These are phyloP conservation scores for Colistium nudipinnis DNA, from an alignment of 2,113 vertebrate genomes.

Conservation along the genomic window DNA sequence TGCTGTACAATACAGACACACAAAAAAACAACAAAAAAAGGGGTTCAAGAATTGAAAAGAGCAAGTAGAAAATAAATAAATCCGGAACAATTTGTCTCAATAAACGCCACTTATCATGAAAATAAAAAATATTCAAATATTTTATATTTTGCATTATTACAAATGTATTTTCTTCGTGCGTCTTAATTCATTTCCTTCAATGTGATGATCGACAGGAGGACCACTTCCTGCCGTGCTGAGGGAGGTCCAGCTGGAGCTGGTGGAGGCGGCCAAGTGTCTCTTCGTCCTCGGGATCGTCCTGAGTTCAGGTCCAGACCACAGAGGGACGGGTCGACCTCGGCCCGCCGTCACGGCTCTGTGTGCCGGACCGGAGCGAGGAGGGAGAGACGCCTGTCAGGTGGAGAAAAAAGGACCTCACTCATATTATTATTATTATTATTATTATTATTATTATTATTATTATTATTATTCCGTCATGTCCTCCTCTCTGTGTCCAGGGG, in stretches of 20 bases:
- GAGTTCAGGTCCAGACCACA: slow-evolving; percentile 41
- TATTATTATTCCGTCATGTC: neutral
- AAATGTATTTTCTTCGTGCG: no score
- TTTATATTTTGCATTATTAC: no score
- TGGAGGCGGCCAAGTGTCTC: slow-evolving; percentile 80
- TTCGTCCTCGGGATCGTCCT: slow-evolving; percentile 78
- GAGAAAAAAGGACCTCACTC: no score
- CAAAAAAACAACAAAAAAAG: no score
- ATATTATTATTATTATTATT: no score
- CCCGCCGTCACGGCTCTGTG: slow-evolving; percentile 82
- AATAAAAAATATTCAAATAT: no score
- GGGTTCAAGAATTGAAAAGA: no score
- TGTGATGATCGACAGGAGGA: slow-evolving; percentile 77
- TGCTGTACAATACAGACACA: no score
- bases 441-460: neutral
- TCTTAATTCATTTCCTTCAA: neutral
- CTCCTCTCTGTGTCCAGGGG: slow-evolving; percentile 76
- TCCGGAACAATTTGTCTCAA: no score
- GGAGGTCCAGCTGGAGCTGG: slow-evolving; percentile 85
- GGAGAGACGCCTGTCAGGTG: slow-evolving; percentile 90
- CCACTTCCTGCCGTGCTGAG: slow-evolving; percentile 76
- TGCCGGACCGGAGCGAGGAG: slow-evolving; percentile 87
- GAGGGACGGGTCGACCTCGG: neutral
- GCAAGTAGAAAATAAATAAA: no score
- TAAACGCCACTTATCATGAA: no score